These are phyloP conservation scores for Lepus timidus DNA, from an alignment of 2,113 vertebrate genomes.

Conservation along the genomic window DNA sequence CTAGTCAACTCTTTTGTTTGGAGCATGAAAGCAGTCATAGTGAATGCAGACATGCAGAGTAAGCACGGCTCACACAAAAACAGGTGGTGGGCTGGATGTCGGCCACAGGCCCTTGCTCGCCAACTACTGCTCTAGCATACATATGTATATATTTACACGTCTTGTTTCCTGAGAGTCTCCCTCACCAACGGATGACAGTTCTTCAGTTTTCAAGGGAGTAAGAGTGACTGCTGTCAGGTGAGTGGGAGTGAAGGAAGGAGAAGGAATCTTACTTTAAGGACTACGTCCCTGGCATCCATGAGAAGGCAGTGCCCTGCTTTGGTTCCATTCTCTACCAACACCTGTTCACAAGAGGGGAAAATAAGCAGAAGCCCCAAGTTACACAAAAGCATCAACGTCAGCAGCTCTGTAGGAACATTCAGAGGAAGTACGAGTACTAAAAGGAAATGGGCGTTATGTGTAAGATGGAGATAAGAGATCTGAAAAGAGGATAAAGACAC, in stretches of 20 bases:
- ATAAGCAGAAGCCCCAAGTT: not conserved
- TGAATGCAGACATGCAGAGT: not conserved
- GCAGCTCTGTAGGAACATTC: not conserved
- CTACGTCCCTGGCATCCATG: constrained; percentile 92
- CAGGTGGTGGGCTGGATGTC: not conserved
- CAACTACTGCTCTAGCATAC: not conserved
- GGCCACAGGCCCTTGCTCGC: not conserved
- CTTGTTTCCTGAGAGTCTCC: not conserved
- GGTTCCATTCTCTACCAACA: constrained; percentile 94
- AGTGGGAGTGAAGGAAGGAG: not conserved
- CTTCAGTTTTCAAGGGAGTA: constrained; percentile 32
- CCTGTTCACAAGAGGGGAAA: constrained; percentile 81
- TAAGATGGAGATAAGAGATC: not conserved
- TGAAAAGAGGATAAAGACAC: not conserved
- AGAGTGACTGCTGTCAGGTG: not conserved
- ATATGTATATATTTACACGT: not conserved
- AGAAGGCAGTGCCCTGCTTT: constrained; percentile 93
- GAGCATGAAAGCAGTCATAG: not conserved
- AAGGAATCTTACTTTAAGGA: constrained; percentile 86
- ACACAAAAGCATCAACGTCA: not conserved
- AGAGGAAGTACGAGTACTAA: not conserved
- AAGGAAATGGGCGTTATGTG: not conserved
- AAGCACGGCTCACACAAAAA: not conserved
- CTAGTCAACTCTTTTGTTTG: not conserved
- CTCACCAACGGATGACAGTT: not conserved